Percentiles rank a stretch among this genome's conserved stretches.
These are phyloP conservation scores for Protaetia brevitarsis DNA, from an alignment of 1,140 invertebrate genomes.

Conservation along the genomic window DNA sequence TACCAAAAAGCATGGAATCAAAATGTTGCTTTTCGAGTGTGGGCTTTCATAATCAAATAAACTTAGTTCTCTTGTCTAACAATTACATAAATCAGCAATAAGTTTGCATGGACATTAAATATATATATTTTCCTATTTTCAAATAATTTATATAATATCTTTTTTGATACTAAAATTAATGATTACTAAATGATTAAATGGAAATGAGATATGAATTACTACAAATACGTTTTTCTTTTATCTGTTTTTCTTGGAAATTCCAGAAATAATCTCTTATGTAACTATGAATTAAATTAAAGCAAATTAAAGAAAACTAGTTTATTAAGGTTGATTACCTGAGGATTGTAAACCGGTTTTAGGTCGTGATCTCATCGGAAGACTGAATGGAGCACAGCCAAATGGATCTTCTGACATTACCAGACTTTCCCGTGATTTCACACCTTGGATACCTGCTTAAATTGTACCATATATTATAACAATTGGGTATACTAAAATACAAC, in stretches of 20 bases:
- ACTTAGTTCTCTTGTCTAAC: neutral
- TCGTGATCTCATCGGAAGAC: constrained; percentile 54
- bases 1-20: too few relatives aligned
- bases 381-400: constrained; percentile 78
- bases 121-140: neutral
- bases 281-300: neutral
- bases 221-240: neutral
- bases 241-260: constrained; percentile 2
- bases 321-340: constrained; percentile 46
- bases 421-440: constrained; percentile 73
- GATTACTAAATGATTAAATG: neutral
- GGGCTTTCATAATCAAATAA: too few relatives aligned
- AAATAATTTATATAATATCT: constrained; percentile 3
- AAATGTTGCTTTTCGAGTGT: too few relatives aligned
- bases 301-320: neutral
- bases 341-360: constrained; percentile 39
- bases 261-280: neutral
- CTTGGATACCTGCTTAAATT: constrained; percentile 60
- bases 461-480: constrained; percentile 28
- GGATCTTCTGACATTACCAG: constrained; percentile 77
- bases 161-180: constrained; percentile 6
- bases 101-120: neutral
- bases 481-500: neutral
- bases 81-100: neutral
- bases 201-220: neutral